A percentile compares a stretch with the other conserved stretches of the same genome.
phyloP scores from a whole-genome alignment of 2,797 vertebrate genomes.

The Oreonectes daqikongensis region DNA sequence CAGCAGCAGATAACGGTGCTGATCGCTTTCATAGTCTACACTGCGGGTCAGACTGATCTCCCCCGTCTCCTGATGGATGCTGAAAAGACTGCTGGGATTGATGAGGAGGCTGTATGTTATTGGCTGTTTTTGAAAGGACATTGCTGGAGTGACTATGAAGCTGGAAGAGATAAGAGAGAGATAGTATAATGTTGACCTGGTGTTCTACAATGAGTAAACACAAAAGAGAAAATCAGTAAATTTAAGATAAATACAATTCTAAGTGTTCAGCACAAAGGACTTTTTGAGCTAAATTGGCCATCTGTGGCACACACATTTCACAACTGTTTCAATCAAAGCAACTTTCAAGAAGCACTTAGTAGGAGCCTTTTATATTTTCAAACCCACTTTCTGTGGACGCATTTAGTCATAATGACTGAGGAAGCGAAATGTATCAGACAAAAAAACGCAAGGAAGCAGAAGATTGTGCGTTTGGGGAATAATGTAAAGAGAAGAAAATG shows the following conservation, averaged over 20 bases:
- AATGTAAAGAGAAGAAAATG: not conserved
- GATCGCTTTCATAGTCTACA: slow-evolving; percentile 85
- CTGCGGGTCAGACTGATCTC: slow-evolving; percentile 80
- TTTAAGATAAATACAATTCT: not conserved
- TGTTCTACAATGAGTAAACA: slow-evolving; percentile 12
- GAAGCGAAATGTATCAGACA: slow-evolving; percentile 21
- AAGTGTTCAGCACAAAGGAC: not conserved
- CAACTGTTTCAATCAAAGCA: slow-evolving; percentile 11
- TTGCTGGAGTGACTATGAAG: slow-evolving; percentile 81
- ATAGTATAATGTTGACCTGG: not conserved
- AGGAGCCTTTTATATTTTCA: slow-evolving; percentile 11
- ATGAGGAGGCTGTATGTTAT: slow-evolving; percentile 85
- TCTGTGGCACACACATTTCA: slow-evolving; percentile 1
- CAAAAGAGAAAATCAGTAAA: not conserved
- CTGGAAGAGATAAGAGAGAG: slow-evolving; percentile 65
- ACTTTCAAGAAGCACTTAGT: not conserved
- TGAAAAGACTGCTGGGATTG: slow-evolving; percentile 86
- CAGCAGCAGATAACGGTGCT: slow-evolving; percentile 82
- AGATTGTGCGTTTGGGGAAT: slow-evolving; percentile 12
- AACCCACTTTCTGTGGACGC: not conserved
- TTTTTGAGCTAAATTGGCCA: not conserved
- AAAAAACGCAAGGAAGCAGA: not conserved
- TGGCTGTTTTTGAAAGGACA: slow-evolving; percentile 85
- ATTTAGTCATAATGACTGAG: slow-evolving; percentile 39
- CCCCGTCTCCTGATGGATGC: slow-evolving; percentile 77